These are phyloP conservation scores for Sclerodermus sp. DNA, from an alignment of 2,888 invertebrate genomes.

Conservation along the genomic window DNA sequence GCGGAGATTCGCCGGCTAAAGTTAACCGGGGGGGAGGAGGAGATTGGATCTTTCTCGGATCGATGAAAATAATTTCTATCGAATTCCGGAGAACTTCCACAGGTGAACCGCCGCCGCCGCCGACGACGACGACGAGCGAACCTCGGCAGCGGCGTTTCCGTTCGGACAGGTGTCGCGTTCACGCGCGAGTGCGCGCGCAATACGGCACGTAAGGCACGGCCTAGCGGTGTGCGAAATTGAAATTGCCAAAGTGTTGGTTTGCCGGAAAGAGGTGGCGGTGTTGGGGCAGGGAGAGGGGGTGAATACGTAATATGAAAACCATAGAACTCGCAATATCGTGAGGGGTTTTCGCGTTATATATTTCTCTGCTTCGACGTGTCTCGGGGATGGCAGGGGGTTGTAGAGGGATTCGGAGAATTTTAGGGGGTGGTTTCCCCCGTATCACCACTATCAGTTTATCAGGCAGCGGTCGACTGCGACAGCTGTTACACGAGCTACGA, in stretches of 20 bases:
- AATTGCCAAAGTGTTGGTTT: conserved; percentile 12
- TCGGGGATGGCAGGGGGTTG: conserved; percentile 2
- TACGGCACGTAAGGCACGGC: neutral
- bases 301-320: conserved; percentile 34
- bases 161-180: neutral
- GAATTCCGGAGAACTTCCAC: too few relatives aligned
- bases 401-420: neutral
- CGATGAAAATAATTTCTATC: too few relatives aligned
- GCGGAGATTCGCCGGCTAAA: too few relatives aligned
- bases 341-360: conserved; percentile 19
- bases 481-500: conserved; percentile 46
- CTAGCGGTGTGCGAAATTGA: conserved; percentile 32
- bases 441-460: conserved; percentile 52
- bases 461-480: conserved; percentile 42
- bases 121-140: too few relatives aligned
- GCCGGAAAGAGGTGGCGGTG: neutral
- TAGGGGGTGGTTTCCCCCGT: neutral
- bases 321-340: conserved; percentile 41
- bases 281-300: neutral
- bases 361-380: neutral
- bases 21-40: too few relatives aligned
- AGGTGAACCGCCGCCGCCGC: too few relatives aligned
- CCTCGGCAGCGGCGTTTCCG: too few relatives aligned
- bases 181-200: neutral
- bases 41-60: too few relatives aligned